Conservation (phyloP, 2,113 vertebrate species). For the Syrmaticus mikado region DNA sequence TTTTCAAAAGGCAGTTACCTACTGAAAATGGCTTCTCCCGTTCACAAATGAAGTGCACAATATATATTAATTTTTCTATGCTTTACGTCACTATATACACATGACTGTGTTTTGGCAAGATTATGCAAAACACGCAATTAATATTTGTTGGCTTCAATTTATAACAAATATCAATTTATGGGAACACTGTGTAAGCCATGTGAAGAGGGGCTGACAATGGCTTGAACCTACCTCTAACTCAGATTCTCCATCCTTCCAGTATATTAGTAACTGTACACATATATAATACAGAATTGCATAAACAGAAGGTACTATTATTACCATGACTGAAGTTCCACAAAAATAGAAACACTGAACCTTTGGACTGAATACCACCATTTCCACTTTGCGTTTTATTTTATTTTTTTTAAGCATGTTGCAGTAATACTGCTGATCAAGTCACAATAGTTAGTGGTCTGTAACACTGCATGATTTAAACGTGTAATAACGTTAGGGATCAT, state of each 20-base stretch:
- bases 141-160: conserved; percentile 55
- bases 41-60: conserved; percentile 90
- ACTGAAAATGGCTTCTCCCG: conserved; percentile 84
- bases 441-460: conserved; percentile 53
- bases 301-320: conserved; percentile 64
- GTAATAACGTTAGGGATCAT: background rate
- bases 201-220: conserved; percentile 43
- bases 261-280: conserved; percentile 69
- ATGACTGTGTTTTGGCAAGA: conserved; percentile 78
- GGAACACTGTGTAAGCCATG: conserved; percentile 61
- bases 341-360: conserved; percentile 71
- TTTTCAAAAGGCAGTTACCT: conserved; percentile 81
- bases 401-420: conserved; percentile 42
- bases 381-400: background rate
- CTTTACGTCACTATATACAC: conserved; percentile 75
- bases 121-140: conserved; percentile 73
- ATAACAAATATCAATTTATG: conserved; percentile 48
- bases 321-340: conserved; percentile 66
- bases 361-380: conserved; percentile 64
- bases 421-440: conserved; percentile 51
- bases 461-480: conserved; percentile 27
- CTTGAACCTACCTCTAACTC: conserved; percentile 73
- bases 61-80: conserved; percentile 75
- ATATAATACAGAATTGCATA: conserved; percentile 73
- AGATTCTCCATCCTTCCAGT: conserved; percentile 50